phyloP scores from a whole-genome alignment of 2,113 vertebrate genomes.

The Tachysurus vachellii region DNA sequence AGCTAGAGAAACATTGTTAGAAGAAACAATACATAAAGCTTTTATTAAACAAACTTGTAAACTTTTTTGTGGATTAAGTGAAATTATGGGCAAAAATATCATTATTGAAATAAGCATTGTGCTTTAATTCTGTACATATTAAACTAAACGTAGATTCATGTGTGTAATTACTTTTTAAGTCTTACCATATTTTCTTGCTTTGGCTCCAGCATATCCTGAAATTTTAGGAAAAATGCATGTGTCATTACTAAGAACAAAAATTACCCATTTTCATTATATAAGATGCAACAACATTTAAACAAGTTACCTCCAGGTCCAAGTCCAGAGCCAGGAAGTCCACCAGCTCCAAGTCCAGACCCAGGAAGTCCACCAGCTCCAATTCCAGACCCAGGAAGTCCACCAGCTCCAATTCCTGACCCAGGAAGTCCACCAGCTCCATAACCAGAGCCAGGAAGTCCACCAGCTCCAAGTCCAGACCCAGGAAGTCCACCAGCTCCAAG shows the following conservation, averaged over 20 bases:
- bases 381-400: constrained; percentile 46
- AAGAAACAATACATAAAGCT: background rate
- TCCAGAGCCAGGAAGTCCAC: constrained; percentile 18
- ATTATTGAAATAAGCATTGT: background rate
- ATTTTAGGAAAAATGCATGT: background rate
- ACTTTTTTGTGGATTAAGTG: background rate
- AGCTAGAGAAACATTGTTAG: constrained; percentile 16
- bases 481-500: background rate
- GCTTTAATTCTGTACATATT: background rate
- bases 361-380: constrained; percentile 51
- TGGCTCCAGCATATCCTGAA: constrained; percentile 53
- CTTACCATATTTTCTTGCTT: constrained; percentile 55
- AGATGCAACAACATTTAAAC: background rate
- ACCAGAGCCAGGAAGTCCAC: background rate
- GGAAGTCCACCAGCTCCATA: too few species aligned
- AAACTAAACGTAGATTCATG: background rate
- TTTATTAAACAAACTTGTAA: background rate
- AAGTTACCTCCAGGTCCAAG: constrained; percentile 39
- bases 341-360: constrained; percentile 40
- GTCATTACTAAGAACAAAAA: background rate
- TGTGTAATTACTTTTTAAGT: background rate
- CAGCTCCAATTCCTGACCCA: constrained; percentile 4
- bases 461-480: constrained; percentile 24
- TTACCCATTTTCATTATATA: background rate
- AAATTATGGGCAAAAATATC: background rate